phyloP scores from a whole-genome alignment of 2,113 vertebrate genomes.

The Reinhardtius hippoglossoides region DNA sequence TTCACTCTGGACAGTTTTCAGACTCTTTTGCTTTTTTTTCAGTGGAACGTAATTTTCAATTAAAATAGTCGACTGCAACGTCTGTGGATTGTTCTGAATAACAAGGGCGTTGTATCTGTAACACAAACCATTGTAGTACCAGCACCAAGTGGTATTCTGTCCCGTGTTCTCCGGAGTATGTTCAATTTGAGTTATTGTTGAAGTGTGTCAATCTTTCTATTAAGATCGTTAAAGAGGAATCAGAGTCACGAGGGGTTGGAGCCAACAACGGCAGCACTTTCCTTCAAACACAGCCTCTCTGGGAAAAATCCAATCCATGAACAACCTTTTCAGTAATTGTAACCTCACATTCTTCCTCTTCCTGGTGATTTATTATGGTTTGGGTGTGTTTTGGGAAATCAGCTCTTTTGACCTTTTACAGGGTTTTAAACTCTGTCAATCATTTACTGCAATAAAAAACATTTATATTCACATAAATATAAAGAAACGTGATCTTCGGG shows the following conservation, averaged over 20 bases:
- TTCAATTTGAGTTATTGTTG: no score
- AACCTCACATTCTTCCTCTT: no score
- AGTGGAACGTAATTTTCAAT: background rate
- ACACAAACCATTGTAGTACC: no score
- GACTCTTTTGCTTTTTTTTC: background rate
- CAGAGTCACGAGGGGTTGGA: background rate
- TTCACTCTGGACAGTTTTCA: background rate
- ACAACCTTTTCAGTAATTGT: no score
- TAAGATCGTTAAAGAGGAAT: background rate
- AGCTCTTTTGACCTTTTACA: no score
- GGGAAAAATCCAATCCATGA: no score
- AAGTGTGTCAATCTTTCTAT: background rate
- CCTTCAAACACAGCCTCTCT: background rate
- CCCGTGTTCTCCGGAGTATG: no score
- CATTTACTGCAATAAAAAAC: background rate
- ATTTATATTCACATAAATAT: background rate
- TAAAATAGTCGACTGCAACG: background rate
- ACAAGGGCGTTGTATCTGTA: background rate
- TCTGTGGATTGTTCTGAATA: background rate
- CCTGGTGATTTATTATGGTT: no score
- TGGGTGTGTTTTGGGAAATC: no score
- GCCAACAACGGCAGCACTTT: background rate
- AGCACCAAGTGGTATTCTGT: no score
- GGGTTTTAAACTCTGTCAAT: no score
- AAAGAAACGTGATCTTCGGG: background rate